Conservation (phyloP, 1,140 invertebrate genomes). For the Leptonema lineaticorne region DNA sequence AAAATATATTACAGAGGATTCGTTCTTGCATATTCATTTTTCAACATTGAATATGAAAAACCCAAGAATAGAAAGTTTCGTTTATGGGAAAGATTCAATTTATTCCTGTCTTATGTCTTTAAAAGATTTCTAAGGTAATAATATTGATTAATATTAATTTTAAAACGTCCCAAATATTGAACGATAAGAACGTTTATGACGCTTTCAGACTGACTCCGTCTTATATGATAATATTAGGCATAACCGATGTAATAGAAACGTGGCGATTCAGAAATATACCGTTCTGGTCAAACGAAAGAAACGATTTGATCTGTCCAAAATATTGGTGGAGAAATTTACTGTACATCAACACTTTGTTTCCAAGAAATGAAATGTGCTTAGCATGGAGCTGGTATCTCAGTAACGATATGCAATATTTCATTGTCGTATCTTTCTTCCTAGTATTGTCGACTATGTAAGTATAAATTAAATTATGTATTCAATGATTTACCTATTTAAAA, state of each 20-base stretch:
- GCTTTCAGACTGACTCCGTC: conserved; percentile 54
- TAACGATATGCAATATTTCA: conserved; percentile 79
- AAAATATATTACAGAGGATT: conserved; percentile 4
- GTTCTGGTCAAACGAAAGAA: conserved; percentile 54
- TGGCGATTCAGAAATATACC: conserved; percentile 55
- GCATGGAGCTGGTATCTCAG: conserved; percentile 82
- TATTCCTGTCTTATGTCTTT: not conserved
- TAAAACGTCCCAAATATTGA: no score
- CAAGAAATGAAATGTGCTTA: conserved; percentile 63
- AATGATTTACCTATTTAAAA: no score
- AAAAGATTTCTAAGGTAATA: conserved; percentile 20
- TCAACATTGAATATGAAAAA: not conserved
- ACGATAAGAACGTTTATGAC: no score
- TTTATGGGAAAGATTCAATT: not conserved
- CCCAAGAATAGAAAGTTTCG: not conserved
- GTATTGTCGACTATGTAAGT: conserved; percentile 59
- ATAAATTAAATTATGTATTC: conserved; percentile 10
- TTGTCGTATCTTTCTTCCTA: conserved; percentile 56
- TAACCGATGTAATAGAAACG: conserved; percentile 53
- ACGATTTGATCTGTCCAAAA: conserved; percentile 55
- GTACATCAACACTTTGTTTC: conserved; percentile 64
- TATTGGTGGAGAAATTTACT: conserved; percentile 68
- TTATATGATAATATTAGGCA: conserved; percentile 57
- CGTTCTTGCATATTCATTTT: not conserved
- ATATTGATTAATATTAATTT: no score